Evolutionary conservation across 92 coral and sea anemone genomes (phyloP), one percentile per base, ranked within the genome.

Genomic region (Hydrozoanthus gracilis): DNA sequence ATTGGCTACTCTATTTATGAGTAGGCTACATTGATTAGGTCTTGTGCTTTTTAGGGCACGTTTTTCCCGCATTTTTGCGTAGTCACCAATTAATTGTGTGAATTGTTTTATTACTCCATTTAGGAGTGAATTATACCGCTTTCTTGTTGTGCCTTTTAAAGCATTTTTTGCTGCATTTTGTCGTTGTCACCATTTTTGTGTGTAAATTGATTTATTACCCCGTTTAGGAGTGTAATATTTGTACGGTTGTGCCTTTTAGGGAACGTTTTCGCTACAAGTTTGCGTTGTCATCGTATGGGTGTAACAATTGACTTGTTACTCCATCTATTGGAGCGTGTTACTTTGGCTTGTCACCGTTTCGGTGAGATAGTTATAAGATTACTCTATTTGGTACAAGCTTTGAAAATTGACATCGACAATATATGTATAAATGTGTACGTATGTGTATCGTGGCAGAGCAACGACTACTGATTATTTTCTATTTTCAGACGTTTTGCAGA

Each of bases 401-500:
- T 54, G 60, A 54, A 0, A 7, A 54, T 54, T 54, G 8, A 54
- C 2, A 13, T 54, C 67, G n/a, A 60, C n/a, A 60, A 60, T 60
- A 7, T 47, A 48, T 27, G 39, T 27, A 27, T 27, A 27, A 0
- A 27, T 27, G 39, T 27, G 39, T 27, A 27, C 39, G 39, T 27
- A 27, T 27, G 39, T 27, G 39, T 27, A 27, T 27, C 39, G 39
- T 27, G 39, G 39, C 39, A 27, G 39, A 27, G 39, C 39, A 27
- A 27, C 39, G 39, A 27, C 39, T 27, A 27, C 39, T 27, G 39
- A 27, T 27, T 27, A 27, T 27, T 27, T 27, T 27, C 39, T 27
- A 27, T 27, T 45, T 39, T 39, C 75, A 65, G 83, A 86, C 46
- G 83, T 86, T 55, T 78, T 75, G 62, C 65, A 54, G n/a, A 44